These are phyloP conservation scores for Hydrotaea diabolus DNA, from an alignment of 2,888 invertebrate genomes.

Conservation along the genomic window DNA sequence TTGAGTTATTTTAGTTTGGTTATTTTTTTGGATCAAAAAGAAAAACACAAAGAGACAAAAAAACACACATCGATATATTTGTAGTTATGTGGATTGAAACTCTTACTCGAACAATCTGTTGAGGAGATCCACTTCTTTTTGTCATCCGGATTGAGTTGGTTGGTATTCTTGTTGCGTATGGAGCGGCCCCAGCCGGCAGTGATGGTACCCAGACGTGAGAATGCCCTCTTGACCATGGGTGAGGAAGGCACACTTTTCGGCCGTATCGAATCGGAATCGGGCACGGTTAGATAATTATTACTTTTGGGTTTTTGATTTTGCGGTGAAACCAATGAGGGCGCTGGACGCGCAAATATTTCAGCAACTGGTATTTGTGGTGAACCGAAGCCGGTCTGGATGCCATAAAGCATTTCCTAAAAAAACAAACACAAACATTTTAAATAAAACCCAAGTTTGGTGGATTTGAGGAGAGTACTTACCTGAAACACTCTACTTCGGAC, in stretches of 20 bases:
- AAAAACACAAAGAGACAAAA: conserved; percentile 59
- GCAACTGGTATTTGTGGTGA: conserved; percentile 96
- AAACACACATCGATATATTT: conserved; percentile 79
- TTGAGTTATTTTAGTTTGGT: conserved; percentile 7
- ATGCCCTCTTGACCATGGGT: conserved; percentile 95
- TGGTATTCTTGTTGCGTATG: conserved; percentile 91
- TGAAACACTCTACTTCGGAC: conserved; percentile 90
- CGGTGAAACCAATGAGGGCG: conserved; percentile 92
- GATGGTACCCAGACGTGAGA: conserved; percentile 93
- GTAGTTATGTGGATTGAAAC: conserved; percentile 75
- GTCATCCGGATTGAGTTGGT: conserved; percentile 91
- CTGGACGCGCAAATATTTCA: conserved; percentile 91
- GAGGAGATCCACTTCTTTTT: conserved; percentile 96
- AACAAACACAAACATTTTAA: conserved; percentile 73
- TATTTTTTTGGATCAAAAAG: conserved; percentile 1
- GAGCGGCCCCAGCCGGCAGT: conserved; percentile 95
- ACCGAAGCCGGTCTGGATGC: conserved; percentile 95
- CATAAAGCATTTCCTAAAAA: conserved; percentile 97
- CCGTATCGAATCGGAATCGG: conserved; percentile 91
- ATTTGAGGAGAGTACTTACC: conserved; percentile 69
- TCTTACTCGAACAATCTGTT: conserved; percentile 94
- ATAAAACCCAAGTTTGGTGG: not conserved
- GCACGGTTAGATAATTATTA: conserved; percentile 95
- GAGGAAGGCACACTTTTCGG: conserved; percentile 97
- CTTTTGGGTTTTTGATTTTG: conserved; percentile 93